Percentiles rank a stretch among this genome's conserved stretches.
phyloP scores from a whole-genome alignment of 2,113 vertebrate species.

The Cavia porcellus region DNA sequence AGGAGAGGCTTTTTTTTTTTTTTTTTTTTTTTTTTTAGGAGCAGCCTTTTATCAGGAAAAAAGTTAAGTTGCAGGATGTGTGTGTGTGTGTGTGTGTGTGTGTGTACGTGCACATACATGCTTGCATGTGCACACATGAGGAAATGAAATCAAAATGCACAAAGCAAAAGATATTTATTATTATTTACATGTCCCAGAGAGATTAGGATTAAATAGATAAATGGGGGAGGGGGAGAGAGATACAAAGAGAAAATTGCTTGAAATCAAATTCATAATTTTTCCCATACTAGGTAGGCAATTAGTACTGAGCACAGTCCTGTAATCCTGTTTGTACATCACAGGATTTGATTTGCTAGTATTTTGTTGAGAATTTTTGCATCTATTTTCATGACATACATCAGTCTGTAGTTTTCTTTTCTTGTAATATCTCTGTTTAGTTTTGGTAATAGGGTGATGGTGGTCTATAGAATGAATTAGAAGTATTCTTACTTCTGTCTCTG shows the following conservation, averaged over 20 bases:
- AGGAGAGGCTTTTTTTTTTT: no score
- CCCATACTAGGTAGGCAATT: background rate
- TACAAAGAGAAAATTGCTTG: background rate
- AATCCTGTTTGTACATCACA: background rate
- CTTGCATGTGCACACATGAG: background rate
- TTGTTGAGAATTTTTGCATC: background rate
- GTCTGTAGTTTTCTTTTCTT: background rate
- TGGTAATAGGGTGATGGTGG: background rate
- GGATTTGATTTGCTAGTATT: background rate
- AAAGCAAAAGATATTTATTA: background rate
- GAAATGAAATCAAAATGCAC: background rate
- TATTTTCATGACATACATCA: background rate
- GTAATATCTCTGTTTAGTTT: background rate
- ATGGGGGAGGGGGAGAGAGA: no score
- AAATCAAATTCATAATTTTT: background rate
- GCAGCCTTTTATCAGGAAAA: no score
- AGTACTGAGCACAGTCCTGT: background rate
- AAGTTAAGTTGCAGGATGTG: background rate
- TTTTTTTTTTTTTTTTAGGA: no score
- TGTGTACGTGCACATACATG: no score
- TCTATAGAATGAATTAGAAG: background rate
- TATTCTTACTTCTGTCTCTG: background rate
- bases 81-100: background rate
- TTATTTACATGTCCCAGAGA: background rate
- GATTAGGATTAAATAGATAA: background rate